These are phyloP conservation scores for Synergus gifuensis DNA, from an alignment of 2,888 invertebrate species.

Conservation along the genomic window DNA sequence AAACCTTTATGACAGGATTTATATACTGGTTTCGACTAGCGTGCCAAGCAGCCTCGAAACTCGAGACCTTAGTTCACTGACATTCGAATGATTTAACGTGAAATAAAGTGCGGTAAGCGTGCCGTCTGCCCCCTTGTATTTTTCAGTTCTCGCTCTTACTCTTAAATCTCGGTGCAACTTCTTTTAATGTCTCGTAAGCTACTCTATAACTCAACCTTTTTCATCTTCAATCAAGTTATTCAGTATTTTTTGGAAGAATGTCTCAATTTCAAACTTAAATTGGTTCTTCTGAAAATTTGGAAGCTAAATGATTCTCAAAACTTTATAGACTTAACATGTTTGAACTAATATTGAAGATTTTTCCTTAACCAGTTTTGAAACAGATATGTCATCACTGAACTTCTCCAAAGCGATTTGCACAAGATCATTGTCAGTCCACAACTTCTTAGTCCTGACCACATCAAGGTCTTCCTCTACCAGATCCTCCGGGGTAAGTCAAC, in stretches of 20 bases:
- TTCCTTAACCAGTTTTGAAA: slow-evolving; percentile 71
- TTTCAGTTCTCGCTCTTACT: background rate
- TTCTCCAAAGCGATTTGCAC: slow-evolving; percentile 99
- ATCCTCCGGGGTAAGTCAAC: slow-evolving; percentile 93
- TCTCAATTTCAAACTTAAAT: background rate
- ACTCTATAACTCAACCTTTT: background rate
- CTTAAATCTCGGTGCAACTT: background rate
- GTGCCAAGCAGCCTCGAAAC: slow-evolving; percentile 34
- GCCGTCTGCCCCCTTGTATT: background rate
- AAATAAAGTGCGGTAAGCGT: slow-evolving; percentile 29
- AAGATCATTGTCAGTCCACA: slow-evolving; percentile 99
- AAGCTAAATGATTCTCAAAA: too few species aligned
- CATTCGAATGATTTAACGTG: slow-evolving; percentile 32
- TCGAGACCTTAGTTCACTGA: slow-evolving; percentile 37
- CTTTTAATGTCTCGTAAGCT: background rate
- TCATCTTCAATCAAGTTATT: background rate
- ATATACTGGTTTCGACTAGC: slow-evolving; percentile 29
- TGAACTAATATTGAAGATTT: slow-evolving; percentile 36
- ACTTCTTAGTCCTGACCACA: slow-evolving; percentile 98
- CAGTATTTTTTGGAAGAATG: background rate
- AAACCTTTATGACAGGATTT: slow-evolving; percentile 36
- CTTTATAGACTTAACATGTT: background rate
- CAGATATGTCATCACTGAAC: slow-evolving; percentile 99
- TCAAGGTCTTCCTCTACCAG: slow-evolving; percentile 99
- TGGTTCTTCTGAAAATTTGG: too few species aligned